Evolutionary conservation across 2,797 vertebrate species (phyloP), one percentile per base, ranked within the genome.

Genomic region (Peromyscus melanophrys): DNA sequence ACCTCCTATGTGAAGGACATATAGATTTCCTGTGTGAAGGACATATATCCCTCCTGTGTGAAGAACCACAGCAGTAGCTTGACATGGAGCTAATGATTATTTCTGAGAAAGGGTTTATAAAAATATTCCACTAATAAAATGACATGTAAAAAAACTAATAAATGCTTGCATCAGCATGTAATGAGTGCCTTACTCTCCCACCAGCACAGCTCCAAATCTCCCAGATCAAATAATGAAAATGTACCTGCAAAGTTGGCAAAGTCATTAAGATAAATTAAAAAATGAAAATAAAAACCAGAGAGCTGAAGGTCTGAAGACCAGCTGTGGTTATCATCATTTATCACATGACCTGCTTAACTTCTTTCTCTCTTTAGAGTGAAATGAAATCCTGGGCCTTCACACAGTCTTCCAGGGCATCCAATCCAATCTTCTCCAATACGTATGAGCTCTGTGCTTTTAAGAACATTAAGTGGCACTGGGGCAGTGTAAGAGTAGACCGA

Each of bases 51-150:
- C 12, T 71, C 40, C 7, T 25, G 57, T 57, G 37, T 59, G 52
- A 59, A 40, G 4, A 86, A 11, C 76, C 89, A 46, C 6, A 40
- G 88, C 11, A 40, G 29, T 92, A 96, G 29, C 69, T 43, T 95
- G 57, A 90, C 57, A 93, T 75, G 59, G 31, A 92, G 78, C 94
- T 87, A 61, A 55, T 55, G 3, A 87, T 83, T 92, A 92, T 61
- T 87, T 77, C 80, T 88, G 65, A 94, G 40, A 93, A 94, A 96
- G 17, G 83, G 89, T 92, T 86, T 49, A 91, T 67, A 89, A 65
- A 46, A 89, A 96, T 31, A 84, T 8, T 59, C 83, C 61, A 89
- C 78, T 93, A 67, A 75, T 96, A 73, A 78, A 93, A 76, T 91
- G 4, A 67, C 93, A 78, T 13, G 31, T 89, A 21, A 76, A 21